phyloP scores from a whole-genome alignment of 1,140 invertebrate genomes.

The Pseudomyrmex concolor region DNA sequence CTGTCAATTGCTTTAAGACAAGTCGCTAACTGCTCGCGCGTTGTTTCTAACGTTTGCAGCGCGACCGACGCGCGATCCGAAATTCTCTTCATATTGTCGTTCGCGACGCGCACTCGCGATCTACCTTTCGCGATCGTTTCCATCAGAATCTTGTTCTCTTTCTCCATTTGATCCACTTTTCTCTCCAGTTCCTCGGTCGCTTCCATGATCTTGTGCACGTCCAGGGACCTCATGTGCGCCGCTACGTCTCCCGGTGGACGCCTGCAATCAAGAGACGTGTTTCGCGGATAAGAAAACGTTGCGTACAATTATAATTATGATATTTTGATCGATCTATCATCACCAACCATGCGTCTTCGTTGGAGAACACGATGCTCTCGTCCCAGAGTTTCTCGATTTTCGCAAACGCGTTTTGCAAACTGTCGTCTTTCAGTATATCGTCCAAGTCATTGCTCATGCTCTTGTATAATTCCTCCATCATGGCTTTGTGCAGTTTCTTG shows the following conservation, averaged over 20 bases:
- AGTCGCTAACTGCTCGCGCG: conserved; percentile 28
- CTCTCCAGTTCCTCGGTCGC: conserved; percentile 67
- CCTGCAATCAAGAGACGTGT: conserved; percentile 65
- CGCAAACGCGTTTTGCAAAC: conserved; percentile 63
- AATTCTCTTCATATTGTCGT: conserved; percentile 37
- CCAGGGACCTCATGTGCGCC: conserved; percentile 74
- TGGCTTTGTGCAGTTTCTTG: conserved; percentile 68
- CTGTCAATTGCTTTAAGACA: conserved; percentile 31
- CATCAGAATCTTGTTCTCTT: conserved; percentile 73
- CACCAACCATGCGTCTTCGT: conserved; percentile 72
- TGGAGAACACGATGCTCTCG: conserved; percentile 41
- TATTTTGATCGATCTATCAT: not conserved
- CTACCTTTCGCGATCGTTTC: conserved; percentile 65
- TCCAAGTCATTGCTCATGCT: conserved; percentile 70
- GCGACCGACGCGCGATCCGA: conserved; percentile 15
- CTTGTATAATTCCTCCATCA: conserved; percentile 70
- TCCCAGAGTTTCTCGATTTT: conserved; percentile 67
- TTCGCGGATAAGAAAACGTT: conserved; percentile 10
- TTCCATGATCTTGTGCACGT: conserved; percentile 70
- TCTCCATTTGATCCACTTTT: conserved; percentile 66
- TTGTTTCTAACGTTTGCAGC: conserved; percentile 35
- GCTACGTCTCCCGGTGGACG: conserved; percentile 79
- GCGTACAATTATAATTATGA: not conserved
- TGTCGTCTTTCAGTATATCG: conserved; percentile 66
- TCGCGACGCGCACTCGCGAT: conserved; percentile 31